Base-by-base conservation (phyloP, 1,140 invertebrate species). In the Sycophaga agraensis region DNA sequence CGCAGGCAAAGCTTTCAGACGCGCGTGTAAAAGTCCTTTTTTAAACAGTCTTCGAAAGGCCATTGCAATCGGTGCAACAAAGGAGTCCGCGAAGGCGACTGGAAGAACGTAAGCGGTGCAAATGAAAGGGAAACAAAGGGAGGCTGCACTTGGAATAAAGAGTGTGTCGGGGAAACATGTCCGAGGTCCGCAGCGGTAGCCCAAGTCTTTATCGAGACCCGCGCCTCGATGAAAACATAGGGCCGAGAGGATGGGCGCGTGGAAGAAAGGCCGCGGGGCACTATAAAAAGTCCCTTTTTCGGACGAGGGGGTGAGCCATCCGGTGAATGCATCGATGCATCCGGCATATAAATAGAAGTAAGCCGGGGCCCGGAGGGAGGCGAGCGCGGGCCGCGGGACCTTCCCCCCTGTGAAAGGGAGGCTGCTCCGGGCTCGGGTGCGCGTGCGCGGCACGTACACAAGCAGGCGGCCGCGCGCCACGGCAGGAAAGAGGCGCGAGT, bases 291-390 rank as follows among this genome's bases (percentile, higher is more conserved):
- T 31, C 22, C 59, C 31, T 55, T 56, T 68, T 66, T 66, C 34
- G 5, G 11, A 31, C 55, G 54, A 19, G 43, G 28, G 26, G n/a
- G n/a, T 45, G 66, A 53, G 45, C 67, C 62, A 67, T 67, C 59
- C 57, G 57, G 60, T 50, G 64, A 65, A 59, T 60, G 60, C 65
- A 66, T 65, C 65, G 63, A 70, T 70, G 66, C 61, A 64, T 67
- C 65, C 65, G 63, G 68, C 66, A 68, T 67, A 68, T 61, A 70
- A 70, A 70, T 70, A 68, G 54, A 53, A 28, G n/a, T n/a, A n/a
- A n/a, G n/a, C n/a, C n/a, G n/a, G n/a, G n/a, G n/a, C n/a, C n/a
- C n/a, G n/a, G n/a, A n/a, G n/a, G n/a, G n/a, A n/a, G n/a, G n/a
- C n/a, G n/a, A 39, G n/a, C 8, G 37, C 8, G 37, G 14, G 8